Conservation (phyloP, 2,113 vertebrate species). For the Podarcis cretensis region DNA sequence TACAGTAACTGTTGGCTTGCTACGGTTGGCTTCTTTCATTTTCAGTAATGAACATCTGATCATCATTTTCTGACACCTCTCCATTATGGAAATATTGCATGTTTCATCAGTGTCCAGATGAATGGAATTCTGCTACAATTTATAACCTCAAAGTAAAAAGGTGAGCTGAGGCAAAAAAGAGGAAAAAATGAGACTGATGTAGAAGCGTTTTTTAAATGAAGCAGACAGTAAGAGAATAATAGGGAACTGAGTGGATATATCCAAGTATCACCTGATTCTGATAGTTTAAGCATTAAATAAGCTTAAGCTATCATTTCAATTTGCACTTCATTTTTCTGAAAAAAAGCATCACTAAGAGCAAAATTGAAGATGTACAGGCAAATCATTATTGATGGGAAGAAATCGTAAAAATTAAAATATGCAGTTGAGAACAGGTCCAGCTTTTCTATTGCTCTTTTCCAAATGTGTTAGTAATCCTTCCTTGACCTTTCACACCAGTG, state of each 20-base stretch:
- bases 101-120: neutral
- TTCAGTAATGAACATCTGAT: neutral
- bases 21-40: neutral
- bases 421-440: neutral
- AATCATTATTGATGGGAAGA: neutral
- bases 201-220: neutral
- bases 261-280: neutral
- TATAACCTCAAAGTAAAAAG: neutral
- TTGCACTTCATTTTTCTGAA: slow-evolving; percentile 31
- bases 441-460: slow-evolving; percentile 15
- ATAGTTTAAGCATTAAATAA: neutral
- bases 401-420: neutral
- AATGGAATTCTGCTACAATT: neutral
- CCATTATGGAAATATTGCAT: neutral
- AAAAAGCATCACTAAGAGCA: slow-evolving; percentile 11
- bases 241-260: neutral
- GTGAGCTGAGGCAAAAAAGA: no score
- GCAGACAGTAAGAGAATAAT: neutral
- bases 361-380: slow-evolving; percentile 19
- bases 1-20: neutral
- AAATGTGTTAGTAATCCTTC: neutral
- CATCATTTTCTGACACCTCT: neutral
- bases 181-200: neutral
- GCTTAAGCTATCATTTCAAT: neutral
- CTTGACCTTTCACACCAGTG: neutral